Evolutionary conservation across 2,797 vertebrate species (phyloP).

Genomic region (Lophotriccus pileatus): DNA sequence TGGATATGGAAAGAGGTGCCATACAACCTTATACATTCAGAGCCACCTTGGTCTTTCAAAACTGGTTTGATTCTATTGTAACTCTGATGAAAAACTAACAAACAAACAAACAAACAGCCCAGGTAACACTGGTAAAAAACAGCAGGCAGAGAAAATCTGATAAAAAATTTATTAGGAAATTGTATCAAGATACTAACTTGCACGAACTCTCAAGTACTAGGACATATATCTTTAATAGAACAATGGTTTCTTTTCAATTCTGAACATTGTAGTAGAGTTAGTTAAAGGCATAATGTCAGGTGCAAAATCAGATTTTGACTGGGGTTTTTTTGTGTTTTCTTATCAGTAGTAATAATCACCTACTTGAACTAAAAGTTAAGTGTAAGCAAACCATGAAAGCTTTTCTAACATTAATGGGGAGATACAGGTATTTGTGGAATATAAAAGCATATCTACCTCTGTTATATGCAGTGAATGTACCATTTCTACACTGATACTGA

Average conservation of each 20-base stretch:
- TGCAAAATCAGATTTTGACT: neutral
- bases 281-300: neutral
- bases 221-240: neutral
- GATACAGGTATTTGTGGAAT: neutral
- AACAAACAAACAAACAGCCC: neutral
- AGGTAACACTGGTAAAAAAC: neutral
- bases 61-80: neutral
- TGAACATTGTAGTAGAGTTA: neutral
- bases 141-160: neutral
- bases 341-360: neutral
- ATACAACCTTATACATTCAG: neutral
- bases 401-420: neutral
- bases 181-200: neutral
- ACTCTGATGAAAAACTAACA: neutral
- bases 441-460: neutral
- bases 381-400: neutral
- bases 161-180: neutral
- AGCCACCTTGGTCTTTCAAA: neutral
- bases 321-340: neutral
- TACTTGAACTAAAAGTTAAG: neutral
- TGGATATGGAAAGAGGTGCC: neutral
- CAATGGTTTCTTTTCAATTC: neutral
- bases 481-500: neutral
- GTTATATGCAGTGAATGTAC: neutral
- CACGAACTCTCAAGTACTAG: neutral